A percentile compares a stretch with the other conserved stretches of the same genome.
phyloP scores from a whole-genome alignment of 2,888 invertebrate genomes.

The Lasiommata megera region DNA sequence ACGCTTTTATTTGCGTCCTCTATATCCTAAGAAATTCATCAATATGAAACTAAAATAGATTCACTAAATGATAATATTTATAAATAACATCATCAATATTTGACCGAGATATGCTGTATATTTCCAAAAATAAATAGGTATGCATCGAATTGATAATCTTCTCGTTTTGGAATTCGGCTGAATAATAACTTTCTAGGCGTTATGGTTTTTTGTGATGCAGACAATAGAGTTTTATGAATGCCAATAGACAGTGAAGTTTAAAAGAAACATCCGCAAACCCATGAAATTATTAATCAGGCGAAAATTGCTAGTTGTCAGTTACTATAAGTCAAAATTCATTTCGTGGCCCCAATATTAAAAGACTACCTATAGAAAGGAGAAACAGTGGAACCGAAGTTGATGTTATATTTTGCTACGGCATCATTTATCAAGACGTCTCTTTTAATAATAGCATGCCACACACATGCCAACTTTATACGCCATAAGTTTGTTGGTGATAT shows the following conservation, averaged over 20 bases:
- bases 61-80: too few species aligned
- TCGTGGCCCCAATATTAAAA: background rate
- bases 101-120: too few species aligned
- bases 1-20: too few species aligned
- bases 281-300: conserved; percentile 12
- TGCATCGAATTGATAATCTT: too few species aligned
- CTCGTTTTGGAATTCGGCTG: too few species aligned
- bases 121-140: too few species aligned
- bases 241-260: background rate
- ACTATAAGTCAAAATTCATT: conserved; percentile 3
- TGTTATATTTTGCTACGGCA: conserved; percentile 6
- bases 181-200: too few species aligned
- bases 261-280: background rate
- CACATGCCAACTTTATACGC: background rate
- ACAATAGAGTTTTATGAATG: background rate
- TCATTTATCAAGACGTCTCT: conserved; percentile 16
- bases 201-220: too few species aligned
- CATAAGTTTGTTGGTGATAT: background rate
- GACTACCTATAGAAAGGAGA: conserved; percentile 1
- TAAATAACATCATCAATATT: too few species aligned
- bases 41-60: too few species aligned
- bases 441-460: background rate
- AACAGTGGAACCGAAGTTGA: conserved; percentile 1
- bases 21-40: too few species aligned
- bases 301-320: conserved; percentile 10